Evolutionary conservation across 2,888 invertebrate genomes (phyloP).

Genomic region (Epinotia ramella): DNA sequence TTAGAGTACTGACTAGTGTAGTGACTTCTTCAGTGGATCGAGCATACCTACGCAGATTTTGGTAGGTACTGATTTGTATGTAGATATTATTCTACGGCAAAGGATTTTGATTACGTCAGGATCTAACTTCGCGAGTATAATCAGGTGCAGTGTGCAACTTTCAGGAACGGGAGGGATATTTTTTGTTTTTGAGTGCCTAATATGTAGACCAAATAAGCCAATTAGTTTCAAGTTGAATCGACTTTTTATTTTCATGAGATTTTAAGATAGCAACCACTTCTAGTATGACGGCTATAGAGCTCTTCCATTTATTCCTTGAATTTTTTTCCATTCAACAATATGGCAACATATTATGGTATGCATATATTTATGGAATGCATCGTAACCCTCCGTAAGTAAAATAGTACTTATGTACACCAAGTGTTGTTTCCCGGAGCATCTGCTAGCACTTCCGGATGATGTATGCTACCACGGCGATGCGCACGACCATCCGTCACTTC

Average conservation of each 20-base stretch:
- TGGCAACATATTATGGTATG: background rate
- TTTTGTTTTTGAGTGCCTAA: no score
- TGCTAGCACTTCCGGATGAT: slow-evolving; percentile 34
- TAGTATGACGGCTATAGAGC: background rate
- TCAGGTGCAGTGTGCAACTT: background rate
- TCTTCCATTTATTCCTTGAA: background rate
- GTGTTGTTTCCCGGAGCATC: slow-evolving; percentile 25
- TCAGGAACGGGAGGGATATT: no score
- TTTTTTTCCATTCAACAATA: background rate
- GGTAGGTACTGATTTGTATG: background rate
- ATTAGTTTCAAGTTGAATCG: background rate
- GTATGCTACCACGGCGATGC: slow-evolving; percentile 48
- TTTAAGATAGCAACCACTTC: background rate
- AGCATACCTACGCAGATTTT: background rate
- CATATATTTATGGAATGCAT: slow-evolving; percentile 2
- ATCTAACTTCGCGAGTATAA: background rate
- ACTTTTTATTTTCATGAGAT: background rate
- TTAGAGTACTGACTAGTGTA: background rate
- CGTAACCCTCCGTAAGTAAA: slow-evolving; percentile 1
- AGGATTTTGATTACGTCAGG: background rate
- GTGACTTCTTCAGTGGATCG: background rate
- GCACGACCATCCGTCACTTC: slow-evolving; percentile 55
- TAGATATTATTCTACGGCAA: background rate
- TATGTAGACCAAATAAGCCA: no score
- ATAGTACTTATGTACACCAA: background rate